Evolutionary conservation across 1,140 invertebrate genomes (phyloP).

Genomic region (Oscheius sp.): DNA sequence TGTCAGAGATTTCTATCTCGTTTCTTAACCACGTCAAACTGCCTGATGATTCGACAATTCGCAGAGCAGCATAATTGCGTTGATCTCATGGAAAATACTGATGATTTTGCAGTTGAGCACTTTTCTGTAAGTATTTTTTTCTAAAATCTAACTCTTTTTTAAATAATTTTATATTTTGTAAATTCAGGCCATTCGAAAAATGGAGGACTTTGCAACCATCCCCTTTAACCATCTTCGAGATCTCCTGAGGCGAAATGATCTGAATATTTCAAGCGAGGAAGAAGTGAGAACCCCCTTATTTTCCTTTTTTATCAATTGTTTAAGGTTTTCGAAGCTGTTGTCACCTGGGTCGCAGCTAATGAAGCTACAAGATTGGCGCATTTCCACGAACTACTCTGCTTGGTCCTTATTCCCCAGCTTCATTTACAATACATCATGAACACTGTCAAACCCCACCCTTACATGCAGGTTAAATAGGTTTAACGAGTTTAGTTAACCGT

Average conservation of each 20-base stretch:
- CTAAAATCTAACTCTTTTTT: conserved; percentile 3
- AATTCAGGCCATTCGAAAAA: conserved; percentile 27
- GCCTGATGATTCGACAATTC: conserved; percentile 37
- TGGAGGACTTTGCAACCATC: conserved; percentile 33
- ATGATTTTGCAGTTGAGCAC: conserved; percentile 42
- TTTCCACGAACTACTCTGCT: conserved; percentile 23
- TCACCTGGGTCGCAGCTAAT: conserved; percentile 28
- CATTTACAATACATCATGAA: conserved; percentile 9
- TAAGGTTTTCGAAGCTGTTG: conserved; percentile 35
- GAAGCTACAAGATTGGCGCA: conserved; percentile 1
- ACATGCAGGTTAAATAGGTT: not conserved
- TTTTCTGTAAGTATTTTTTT: conserved; percentile 30
- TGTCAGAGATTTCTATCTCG: conserved; percentile 40
- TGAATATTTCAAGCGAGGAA: conserved; percentile 36
- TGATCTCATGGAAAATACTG: conserved; percentile 30
- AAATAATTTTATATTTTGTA: not conserved
- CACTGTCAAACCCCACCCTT: not conserved
- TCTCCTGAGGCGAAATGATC: conserved; percentile 36
- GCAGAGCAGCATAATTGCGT: conserved; percentile 40
- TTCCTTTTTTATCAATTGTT: not conserved
- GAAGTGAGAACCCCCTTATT: conserved; percentile 11
- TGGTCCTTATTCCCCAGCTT: conserved; percentile 16
- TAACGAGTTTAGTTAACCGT: too few relatives aligned
- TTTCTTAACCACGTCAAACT: conserved; percentile 38
- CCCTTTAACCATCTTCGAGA: conserved; percentile 33